Base-by-base conservation (phyloP, 2,888 invertebrate species). In the Cryptocheilus praepositus region DNA sequence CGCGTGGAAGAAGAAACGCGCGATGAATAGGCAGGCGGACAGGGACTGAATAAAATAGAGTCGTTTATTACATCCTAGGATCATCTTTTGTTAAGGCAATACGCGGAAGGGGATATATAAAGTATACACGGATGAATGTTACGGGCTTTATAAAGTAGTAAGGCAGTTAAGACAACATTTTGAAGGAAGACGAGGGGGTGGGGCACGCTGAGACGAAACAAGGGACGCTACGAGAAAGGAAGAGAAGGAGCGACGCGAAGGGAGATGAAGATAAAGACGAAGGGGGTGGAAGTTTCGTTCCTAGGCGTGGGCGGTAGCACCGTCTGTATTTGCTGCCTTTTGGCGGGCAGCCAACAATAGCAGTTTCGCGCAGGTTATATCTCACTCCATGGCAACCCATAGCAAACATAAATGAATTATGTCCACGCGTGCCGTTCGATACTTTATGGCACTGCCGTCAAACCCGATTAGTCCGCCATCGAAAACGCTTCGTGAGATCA, bases 341-440 rank as follows among this genome's bases (percentile, higher is more conserved):
- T 88, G 87, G 86, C 86, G 65, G 69, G 55, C 70, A 61, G 84
- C 88, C 88, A 88, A 84, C 84, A 81, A 83, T 83, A 81, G 83
- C 85, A 81, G 84, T 85, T 86, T 83, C 81, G 80, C 75, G 69
- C 70, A 75, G 76, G 79, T 82, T 84, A 83, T 86, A 85, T 85
- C 83, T 85, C 85, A 84, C 84, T 83, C 82, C 83, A 85, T 84
- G 82, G 86, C 81, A 84, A 85, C 84, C 83, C 83, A 84, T 85
- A 87, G 86, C 87, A 86, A 86, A 87, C 87, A 83, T 86, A 83
- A 86, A 83, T 86, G 86, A 87, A 86, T 88, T 86, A 87, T 85
- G 83, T 79, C 76, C 81, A 81, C 83, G 83, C 83, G 82, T 82
- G 81, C 80, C 81, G 80, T 81, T 84, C 82, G 80, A 83, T 85